Evolutionary conservation across 2,888 invertebrate genomes (phyloP), one percentile per base, ranked within the genome.

Genomic region (Acanthacorydalis orientalis): DNA sequence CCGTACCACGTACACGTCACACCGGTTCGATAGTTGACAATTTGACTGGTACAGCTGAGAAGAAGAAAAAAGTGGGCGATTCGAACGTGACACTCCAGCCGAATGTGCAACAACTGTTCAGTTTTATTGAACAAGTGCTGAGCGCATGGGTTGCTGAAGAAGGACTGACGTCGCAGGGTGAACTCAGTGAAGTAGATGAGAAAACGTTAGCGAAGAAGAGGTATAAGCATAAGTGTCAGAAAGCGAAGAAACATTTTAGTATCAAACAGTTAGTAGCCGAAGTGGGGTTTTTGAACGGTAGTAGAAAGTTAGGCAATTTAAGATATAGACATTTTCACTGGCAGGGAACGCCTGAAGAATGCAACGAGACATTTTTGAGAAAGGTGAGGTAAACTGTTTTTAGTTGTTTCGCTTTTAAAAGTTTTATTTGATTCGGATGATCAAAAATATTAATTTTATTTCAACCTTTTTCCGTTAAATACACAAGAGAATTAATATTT

Each of bases 311-410:
- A 54, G 82, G 82, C 43, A 81, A 79, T 59, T 72, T 81, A 43
- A 69, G 81, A 53, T 82, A 76, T 63, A 73, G 81, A 43, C 88
- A 89, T 64, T 77, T 83, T 57, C 88, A 89, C 66, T 87, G 85
- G 80, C 83, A 87, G 59, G 80, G 84, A 52, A 85, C 86, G 64
- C 83, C 87, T 48, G 85, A 85, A 64, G 82, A 83, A 57, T 91
- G 90, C 71, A 90, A 90, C 63, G 87, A 88, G 65, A 73, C 81
- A 58, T 90, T 91, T 69, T 75, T 90, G 51, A 77, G 82, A 68
- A 89, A 88, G 85, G 89, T 90, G 70, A 47, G 31, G 23, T 10
- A 39, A 43, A 11, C 31, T 23, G 7, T 43, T 16, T 43, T 4
- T 31, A 10, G n/a, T 16, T 37, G 4, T 35, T 35, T 35, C 34